Percentiles rank a stretch among this genome's conserved stretches.
Conservation (phyloP, 2,888 invertebrate genomes). For the Tanypteryx hageni region DNA sequence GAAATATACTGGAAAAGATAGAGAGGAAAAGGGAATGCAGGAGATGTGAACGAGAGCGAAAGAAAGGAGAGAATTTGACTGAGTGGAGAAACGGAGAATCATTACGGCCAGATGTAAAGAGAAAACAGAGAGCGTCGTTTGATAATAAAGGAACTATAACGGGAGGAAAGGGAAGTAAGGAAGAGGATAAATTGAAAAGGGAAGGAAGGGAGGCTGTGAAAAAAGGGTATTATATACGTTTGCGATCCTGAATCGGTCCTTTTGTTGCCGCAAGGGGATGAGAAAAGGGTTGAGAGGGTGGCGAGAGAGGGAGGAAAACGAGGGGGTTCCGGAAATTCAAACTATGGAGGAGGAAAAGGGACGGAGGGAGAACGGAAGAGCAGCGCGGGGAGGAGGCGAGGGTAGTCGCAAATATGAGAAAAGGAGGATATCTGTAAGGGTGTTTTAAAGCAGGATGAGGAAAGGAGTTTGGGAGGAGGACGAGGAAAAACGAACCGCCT, state of each 20-base stretch:
- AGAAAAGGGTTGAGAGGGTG: not conserved
- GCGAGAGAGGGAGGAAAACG: not conserved
- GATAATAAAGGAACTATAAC: not conserved
- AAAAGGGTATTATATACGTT: slow-evolving; percentile 11
- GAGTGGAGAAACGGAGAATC: not conserved
- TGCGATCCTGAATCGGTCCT: not conserved
- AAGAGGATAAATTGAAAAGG: not conserved
- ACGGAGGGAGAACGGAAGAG: not conserved
- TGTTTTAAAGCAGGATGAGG: not conserved
- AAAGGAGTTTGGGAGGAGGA: not conserved
- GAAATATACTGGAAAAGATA: not conserved
- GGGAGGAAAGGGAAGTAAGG: not conserved
- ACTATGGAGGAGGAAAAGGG: slow-evolving; percentile 2
- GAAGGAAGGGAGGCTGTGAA: not conserved
- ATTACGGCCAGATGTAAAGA: not conserved
- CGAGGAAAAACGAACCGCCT: not conserved
- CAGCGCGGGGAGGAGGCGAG: not conserved
- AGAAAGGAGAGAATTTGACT: not conserved
- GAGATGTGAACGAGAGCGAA: not conserved
- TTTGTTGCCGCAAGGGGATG: not conserved
- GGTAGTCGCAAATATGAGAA: not conserved
- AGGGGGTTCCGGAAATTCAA: not conserved
- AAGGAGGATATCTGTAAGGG: not conserved
- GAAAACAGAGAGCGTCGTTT: not conserved
- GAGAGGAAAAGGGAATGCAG: not conserved